Evolutionary conservation across 1,140 invertebrate species (phyloP).

Genomic region (Zophobas atratus): DNA sequence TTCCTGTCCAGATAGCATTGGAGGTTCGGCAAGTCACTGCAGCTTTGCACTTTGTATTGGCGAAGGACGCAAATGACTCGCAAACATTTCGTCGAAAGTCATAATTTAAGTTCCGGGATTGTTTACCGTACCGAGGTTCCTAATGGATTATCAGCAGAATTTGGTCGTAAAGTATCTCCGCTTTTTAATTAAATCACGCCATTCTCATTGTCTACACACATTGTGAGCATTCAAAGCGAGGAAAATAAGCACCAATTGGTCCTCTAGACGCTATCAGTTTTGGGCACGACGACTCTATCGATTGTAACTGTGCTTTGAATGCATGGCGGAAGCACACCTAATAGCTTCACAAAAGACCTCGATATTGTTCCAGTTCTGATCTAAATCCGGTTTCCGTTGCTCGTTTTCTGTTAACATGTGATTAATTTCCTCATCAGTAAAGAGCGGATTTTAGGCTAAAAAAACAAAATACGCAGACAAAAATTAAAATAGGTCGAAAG

Average conservation of each 20-base stretch:
- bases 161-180: constrained; percentile 2
- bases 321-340: constrained; percentile 46
- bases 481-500: no score
- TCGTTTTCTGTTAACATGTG: constrained; percentile 39
- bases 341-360: constrained; percentile 45
- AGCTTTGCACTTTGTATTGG: not conserved
- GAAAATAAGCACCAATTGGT: not conserved
- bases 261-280: constrained; percentile 26
- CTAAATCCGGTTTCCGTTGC: constrained; percentile 36
- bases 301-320: constrained; percentile 45
- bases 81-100: not conserved
- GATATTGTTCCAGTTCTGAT: constrained; percentile 35
- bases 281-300: constrained; percentile 34
- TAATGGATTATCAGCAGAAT: no score
- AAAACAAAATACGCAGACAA: not conserved
- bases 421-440: constrained; percentile 17
- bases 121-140: no score
- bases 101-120: no score
- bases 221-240: not conserved
- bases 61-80: constrained; percentile 7
- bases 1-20: not conserved
- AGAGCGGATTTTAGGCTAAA: not conserved
- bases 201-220: not conserved
- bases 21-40: constrained; percentile 7
- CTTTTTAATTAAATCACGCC: not conserved